phyloP scores from a whole-genome alignment of 2,113 vertebrate genomes.

The Nibea coibor region DNA sequence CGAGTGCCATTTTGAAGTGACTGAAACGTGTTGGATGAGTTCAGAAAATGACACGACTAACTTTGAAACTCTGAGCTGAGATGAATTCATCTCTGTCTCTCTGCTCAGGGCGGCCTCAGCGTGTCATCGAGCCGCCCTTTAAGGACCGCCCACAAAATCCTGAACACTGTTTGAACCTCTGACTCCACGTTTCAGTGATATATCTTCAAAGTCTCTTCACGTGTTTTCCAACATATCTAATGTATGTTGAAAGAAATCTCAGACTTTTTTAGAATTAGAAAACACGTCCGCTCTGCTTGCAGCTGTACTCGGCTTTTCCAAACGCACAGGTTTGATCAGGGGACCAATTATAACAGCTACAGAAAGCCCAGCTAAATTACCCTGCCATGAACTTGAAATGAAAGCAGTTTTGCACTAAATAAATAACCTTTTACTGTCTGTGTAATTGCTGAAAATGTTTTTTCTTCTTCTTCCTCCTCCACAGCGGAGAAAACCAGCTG shows the following conservation, averaged over 20 bases:
- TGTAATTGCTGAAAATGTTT: slow-evolving; percentile 25
- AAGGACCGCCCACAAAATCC: too few species aligned
- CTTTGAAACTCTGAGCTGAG: too few species aligned
- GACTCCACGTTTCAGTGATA: too few species aligned
- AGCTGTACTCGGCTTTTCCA: slow-evolving; percentile 26
- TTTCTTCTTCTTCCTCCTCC: neutral
- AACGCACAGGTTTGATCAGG: slow-evolving; percentile 58
- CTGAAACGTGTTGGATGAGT: too few species aligned
- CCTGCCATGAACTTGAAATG: slow-evolving; percentile 29
- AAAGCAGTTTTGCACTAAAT: slow-evolving; percentile 25
- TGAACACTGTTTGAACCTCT: too few species aligned
- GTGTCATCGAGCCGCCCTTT: too few species aligned
- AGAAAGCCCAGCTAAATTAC: slow-evolving; percentile 39
- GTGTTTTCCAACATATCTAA: neutral
- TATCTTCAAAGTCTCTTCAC: too few species aligned
- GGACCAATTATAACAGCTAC: slow-evolving; percentile 65
- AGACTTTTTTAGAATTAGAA: slow-evolving; percentile 24
- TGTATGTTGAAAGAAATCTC: too few species aligned
- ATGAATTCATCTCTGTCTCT: too few species aligned
- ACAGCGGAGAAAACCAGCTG: slow-evolving; percentile 14
- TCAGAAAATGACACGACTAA: too few species aligned
- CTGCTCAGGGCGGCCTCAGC: too few species aligned
- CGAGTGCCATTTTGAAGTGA: too few species aligned
- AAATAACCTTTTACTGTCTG: slow-evolving; percentile 44
- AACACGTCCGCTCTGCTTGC: neutral